Evolutionary conservation across 1,140 invertebrate genomes (phyloP).

Genomic region (Trinorchestia longiramus): DNA sequence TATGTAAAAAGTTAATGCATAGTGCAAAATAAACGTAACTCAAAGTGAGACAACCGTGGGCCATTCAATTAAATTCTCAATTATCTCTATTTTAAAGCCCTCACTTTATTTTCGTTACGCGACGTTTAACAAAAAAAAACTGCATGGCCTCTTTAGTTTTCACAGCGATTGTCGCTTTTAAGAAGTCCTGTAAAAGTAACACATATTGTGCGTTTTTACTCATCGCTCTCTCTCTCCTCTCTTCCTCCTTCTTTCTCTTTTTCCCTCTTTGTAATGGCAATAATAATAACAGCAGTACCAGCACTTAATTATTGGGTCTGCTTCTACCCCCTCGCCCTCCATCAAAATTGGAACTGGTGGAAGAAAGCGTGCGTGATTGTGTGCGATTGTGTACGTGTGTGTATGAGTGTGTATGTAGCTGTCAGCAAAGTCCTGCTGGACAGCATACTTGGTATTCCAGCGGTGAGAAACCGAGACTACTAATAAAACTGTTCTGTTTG

Average conservation of each 20-base stretch:
- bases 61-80: neutral
- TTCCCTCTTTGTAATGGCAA: neutral
- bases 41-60: neutral
- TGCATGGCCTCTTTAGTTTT: neutral
- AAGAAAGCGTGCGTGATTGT: neutral
- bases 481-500: neutral
- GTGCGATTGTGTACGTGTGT: neutral
- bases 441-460: neutral
- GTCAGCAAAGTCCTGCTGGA: neutral
- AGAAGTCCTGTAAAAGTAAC: neutral
- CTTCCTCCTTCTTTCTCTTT: too few species aligned
- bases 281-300: neutral
- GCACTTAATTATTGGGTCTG: neutral
- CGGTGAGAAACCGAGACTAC: neutral
- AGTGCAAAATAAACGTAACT: neutral
- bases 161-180: neutral
- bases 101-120: neutral
- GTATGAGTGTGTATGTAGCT: neutral
- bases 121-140: neutral
- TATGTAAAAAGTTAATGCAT: too few species aligned
- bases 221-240: neutral
- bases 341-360: neutral
- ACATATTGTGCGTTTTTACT: neutral
- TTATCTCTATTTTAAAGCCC: neutral
- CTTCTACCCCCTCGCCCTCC: neutral